Base-by-base conservation (phyloP, 2,113 vertebrate species). In the Nettapus auritus region DNA sequence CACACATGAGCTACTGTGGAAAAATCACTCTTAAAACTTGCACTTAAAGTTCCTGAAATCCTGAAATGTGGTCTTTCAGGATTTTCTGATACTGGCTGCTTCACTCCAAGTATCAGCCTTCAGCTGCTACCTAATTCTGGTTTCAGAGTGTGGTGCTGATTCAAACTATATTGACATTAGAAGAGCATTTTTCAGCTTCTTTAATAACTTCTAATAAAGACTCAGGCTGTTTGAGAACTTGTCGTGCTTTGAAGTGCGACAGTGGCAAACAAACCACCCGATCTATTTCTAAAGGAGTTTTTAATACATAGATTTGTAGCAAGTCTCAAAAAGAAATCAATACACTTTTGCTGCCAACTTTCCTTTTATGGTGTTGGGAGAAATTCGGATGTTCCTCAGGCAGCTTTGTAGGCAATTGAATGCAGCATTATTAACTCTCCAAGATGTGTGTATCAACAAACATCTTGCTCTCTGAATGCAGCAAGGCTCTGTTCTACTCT, bases 391-490 rank as follows among this genome's bases (percentile, higher is more conserved):
- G 59, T 86, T 94, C 91, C 79, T 81, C 76, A 83, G 82, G 68
- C 64, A 93, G 76, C 46, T 75, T 75, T 81, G 40, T 8, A 52
- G 90, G 82, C 79, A 82, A 12, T 53, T 88, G 66, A 78, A 74
- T 34, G 38, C 73, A 75, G 29, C 2, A 0, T 80, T 76, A 86
- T 31, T 88, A 93, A 78, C 81, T 80, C 62, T 94, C 57, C n/a
- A 13, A 84, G 73, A 83, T 38, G 57, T 0, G 3, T 52, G 16
- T 52, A 78, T 57, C 75, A 64, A 77, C 42, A 86, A 64, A 71
- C 89, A 67, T 52, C 88, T 74, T 94, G 42, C 71, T 90, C 46
- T 91, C 68, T 91, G 82, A 86, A 63, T 34, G 42, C 60, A 86
- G 59, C 73, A 74, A 12, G 62, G 44, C 82, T 59, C 46, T 26